Evolutionary conservation across 2,797 vertebrate species (phyloP).

Genomic region (Chelon auratus): DNA sequence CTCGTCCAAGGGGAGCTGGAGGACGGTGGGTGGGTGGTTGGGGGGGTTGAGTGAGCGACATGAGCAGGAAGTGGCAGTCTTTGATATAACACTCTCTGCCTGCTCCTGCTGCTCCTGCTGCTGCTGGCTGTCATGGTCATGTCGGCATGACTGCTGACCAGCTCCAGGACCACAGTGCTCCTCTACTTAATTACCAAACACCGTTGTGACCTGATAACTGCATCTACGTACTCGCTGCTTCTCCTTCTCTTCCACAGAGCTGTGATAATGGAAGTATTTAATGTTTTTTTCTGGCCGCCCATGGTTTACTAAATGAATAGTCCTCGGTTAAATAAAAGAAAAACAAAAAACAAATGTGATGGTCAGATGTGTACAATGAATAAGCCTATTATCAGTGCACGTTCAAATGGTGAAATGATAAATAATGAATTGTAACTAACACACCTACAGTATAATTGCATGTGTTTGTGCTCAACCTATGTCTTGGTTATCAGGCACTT

Average conservation of each 20-base stretch:
- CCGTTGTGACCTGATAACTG: slow-evolving; percentile 37
- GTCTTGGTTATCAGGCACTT: neutral
- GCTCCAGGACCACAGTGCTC: slow-evolving; percentile 27
- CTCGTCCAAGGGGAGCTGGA: slow-evolving; percentile 16
- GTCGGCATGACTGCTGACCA: slow-evolving; percentile 41
- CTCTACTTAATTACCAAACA: slow-evolving; percentile 45
- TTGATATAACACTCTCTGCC: neutral
- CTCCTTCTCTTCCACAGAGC: neutral
- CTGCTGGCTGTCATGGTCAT: slow-evolving; percentile 30
- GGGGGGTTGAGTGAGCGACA: slow-evolving; percentile 1
- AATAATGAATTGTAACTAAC: neutral
- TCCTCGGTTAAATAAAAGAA: neutral
- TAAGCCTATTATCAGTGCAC: neutral
- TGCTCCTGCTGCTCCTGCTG: slow-evolving; percentile 16
- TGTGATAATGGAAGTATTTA: slow-evolving; percentile 6
- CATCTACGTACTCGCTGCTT: neutral
- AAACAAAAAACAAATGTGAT: neutral
- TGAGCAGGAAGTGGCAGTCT: slow-evolving; percentile 17
- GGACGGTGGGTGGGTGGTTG: slow-evolving; percentile 13
- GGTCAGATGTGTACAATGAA: neutral
- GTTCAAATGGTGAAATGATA: neutral
- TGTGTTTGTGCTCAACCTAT: neutral
- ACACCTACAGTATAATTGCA: neutral
- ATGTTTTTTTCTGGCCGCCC: slow-evolving; percentile 14
- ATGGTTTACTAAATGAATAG: neutral